phyloP scores from a whole-genome alignment of 2,797 vertebrate species.

The Dromococcyx pavoninus region DNA sequence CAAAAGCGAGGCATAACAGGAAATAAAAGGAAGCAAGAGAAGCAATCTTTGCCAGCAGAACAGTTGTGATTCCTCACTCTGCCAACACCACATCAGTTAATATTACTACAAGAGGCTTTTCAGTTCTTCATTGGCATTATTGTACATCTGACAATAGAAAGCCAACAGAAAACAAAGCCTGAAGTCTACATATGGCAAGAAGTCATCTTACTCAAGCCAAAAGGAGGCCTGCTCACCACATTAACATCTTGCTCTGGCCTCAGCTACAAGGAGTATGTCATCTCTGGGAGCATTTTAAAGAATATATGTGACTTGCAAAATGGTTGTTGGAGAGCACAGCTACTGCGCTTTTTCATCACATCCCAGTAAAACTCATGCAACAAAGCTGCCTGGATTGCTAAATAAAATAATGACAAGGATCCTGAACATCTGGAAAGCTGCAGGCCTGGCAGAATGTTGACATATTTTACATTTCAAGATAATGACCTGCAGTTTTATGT shows the following conservation, averaged over 20 bases:
- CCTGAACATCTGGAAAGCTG: constrained; percentile 6
- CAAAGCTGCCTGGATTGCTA: not conserved
- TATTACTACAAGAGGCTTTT: constrained; percentile 1
- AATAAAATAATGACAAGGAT: not conserved
- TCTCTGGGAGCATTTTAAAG: not conserved
- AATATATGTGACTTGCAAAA: not conserved
- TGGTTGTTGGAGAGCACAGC: not conserved
- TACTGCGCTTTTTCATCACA: not conserved
- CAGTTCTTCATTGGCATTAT: not conserved
- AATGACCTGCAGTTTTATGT: not conserved
- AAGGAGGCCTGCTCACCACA: not conserved
- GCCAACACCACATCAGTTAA: constrained; percentile 18
- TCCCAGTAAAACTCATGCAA: not conserved
- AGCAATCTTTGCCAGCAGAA: constrained; percentile 15
- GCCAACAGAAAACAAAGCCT: constrained; percentile 11
- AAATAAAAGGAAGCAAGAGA: constrained; percentile 41
- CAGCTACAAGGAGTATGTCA: not conserved
- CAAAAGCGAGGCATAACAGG: constrained; percentile 34
- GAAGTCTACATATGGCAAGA: not conserved
- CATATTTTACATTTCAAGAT: not conserved
- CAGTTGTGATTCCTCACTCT: constrained; percentile 13
- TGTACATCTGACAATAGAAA: not conserved
- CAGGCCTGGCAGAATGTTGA: not conserved
- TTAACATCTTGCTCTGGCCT: not conserved
- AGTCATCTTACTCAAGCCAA: not conserved